Evolutionary conservation across 2,888 invertebrate species (phyloP).

Genomic region (Erpobdella octoculata): DNA sequence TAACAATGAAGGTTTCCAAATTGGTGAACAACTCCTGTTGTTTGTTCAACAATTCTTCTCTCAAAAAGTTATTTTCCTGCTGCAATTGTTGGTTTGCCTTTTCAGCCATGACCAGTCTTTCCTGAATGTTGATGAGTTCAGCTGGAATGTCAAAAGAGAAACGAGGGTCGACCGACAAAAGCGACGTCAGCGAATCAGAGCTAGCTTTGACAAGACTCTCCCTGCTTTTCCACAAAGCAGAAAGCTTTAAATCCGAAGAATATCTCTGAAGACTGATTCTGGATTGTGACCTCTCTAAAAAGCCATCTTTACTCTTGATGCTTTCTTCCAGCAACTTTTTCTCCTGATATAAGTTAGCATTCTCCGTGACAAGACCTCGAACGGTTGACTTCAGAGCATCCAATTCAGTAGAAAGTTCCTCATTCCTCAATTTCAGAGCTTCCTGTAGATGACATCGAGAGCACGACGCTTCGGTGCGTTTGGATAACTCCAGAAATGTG

Average conservation of each 20-base stretch:
- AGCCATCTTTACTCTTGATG: background rate
- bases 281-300: slow-evolving; percentile 6
- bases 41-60: slow-evolving; percentile 20
- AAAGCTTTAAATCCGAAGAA: background rate
- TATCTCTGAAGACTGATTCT: slow-evolving; percentile 17
- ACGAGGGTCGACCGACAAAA: slow-evolving; percentile 26
- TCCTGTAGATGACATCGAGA: background rate
- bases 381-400: slow-evolving; percentile 10
- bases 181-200: slow-evolving; percentile 21
- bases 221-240: background rate
- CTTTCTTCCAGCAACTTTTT: slow-evolving; percentile 22
- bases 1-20: slow-evolving; percentile 21
- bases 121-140: slow-evolving; percentile 31
- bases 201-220: slow-evolving; percentile 1
- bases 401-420: slow-evolving; percentile 26
- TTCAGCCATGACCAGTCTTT: slow-evolving; percentile 30
- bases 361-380: background rate
- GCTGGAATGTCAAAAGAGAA: slow-evolving; percentile 28
- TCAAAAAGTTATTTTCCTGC: slow-evolving; percentile 28
- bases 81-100: slow-evolving; percentile 28
- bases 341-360: slow-evolving; percentile 10
- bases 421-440: slow-evolving; percentile 29
- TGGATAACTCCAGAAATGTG: too few relatives aligned
- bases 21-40: slow-evolving; percentile 29
- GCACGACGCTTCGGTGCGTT: slow-evolving; percentile 18